These are phyloP conservation scores for Cotesia typhae DNA, from an alignment of 1,140 invertebrate species.

Conservation along the genomic window DNA sequence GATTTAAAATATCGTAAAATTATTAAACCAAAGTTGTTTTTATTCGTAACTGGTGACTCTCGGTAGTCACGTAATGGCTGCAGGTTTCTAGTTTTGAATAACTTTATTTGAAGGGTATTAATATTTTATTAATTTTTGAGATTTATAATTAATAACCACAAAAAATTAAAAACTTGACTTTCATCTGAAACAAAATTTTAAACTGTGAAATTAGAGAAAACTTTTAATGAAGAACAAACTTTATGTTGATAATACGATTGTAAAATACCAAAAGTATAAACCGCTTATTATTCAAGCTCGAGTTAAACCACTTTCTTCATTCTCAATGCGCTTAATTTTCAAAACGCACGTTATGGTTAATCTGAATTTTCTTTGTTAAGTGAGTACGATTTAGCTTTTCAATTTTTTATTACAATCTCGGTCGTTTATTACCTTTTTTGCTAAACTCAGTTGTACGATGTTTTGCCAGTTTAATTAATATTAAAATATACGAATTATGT, in stretches of 20 bases:
- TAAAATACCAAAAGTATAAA: slow-evolving; percentile 31
- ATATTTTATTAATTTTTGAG: too few relatives aligned
- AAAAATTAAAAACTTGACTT: too few relatives aligned
- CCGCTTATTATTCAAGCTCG: slow-evolving; percentile 13
- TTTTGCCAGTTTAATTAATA: background rate
- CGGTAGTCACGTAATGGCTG: too few relatives aligned
- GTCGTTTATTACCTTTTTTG: slow-evolving; percentile 24
- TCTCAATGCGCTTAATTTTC: background rate
- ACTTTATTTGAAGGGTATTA: too few relatives aligned
- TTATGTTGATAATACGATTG: slow-evolving; percentile 38
- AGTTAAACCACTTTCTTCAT: slow-evolving; percentile 4
- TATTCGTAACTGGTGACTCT: too few relatives aligned
- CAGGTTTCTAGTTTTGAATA: too few relatives aligned
- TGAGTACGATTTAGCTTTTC: background rate
- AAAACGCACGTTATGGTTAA: background rate
- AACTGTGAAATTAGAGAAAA: slow-evolving; percentile 21
- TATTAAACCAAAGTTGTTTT: too few relatives aligned
- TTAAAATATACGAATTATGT: too few relatives aligned
- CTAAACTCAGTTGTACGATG: slow-evolving; percentile 34
- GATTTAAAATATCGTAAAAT: too few relatives aligned
- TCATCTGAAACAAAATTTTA: background rate
- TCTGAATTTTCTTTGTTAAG: slow-evolving; percentile 22
- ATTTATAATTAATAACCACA: too few relatives aligned
- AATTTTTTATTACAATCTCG: background rate
- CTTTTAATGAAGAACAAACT: slow-evolving; percentile 28